phyloP scores from a whole-genome alignment of 2,888 invertebrate species.

The Ennomos quercinarius region DNA sequence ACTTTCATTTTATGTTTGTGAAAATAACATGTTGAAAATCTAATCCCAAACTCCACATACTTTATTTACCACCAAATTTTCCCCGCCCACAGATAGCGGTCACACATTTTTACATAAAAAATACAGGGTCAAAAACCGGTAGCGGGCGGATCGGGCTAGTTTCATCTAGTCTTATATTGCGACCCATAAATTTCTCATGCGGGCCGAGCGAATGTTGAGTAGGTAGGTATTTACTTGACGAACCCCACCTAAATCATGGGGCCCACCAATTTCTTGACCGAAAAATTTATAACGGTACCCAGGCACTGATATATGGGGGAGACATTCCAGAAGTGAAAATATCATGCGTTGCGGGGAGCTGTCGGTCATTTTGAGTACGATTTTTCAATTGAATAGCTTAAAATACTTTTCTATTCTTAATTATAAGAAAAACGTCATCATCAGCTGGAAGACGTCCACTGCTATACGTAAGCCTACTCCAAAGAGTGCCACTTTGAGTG shows the following conservation, averaged over 20 bases:
- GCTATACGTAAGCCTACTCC: no score
- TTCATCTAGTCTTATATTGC: slow-evolving; percentile 76
- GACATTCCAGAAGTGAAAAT: slow-evolving; percentile 51
- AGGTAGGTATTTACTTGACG: slow-evolving; percentile 69
- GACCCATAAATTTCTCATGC: slow-evolving; percentile 69
- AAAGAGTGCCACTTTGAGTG: no score
- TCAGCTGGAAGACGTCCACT: no score
- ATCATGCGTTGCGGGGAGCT: slow-evolving; percentile 36
- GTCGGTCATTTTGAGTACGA: not conserved
- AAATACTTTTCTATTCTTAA: no score
- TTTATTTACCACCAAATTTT: slow-evolving; percentile 33
- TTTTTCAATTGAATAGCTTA: not conserved
- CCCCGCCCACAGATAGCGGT: slow-evolving; percentile 33
- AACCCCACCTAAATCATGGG: slow-evolving; percentile 69
- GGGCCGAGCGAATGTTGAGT: slow-evolving; percentile 59
- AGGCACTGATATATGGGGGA: slow-evolving; percentile 61
- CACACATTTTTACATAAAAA: slow-evolving; percentile 55
- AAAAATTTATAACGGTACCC: slow-evolving; percentile 79
- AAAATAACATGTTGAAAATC: not conserved
- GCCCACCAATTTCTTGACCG: slow-evolving; percentile 81
- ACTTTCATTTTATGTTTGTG: no score
- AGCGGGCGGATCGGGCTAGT: slow-evolving; percentile 48
- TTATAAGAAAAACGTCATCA: no score
- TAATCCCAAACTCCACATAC: slow-evolving; percentile 23
- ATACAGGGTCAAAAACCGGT: slow-evolving; percentile 50